These are phyloP conservation scores for Acanthiza pusilla DNA, from an alignment of 2,797 vertebrate genomes.

Conservation along the genomic window DNA sequence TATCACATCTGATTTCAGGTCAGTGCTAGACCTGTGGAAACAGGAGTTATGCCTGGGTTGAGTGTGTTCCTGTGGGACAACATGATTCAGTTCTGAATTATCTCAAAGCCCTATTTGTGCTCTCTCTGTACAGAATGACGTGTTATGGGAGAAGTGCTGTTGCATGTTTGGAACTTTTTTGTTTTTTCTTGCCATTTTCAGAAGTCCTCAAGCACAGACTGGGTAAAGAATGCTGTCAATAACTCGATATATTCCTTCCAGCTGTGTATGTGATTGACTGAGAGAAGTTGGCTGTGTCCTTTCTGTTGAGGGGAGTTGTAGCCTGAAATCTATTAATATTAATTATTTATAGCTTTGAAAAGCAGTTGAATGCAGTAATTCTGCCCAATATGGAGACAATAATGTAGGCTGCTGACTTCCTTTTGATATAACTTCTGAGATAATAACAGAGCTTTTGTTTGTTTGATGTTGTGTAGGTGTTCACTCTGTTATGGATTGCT, in stretches of 20 bases:
- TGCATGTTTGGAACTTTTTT: neutral
- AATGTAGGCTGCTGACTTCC: neutral
- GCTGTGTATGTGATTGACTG: neutral
- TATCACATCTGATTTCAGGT: neutral
- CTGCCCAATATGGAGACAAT: neutral
- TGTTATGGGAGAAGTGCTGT: neutral
- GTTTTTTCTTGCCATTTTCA: neutral
- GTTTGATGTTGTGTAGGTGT: slow-evolving; percentile 77
- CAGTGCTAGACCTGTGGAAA: neutral
- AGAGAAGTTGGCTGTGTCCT: neutral
- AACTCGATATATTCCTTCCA: neutral
- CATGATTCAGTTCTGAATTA: neutral
- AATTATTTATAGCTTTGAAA: neutral
- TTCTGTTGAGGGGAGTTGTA: neutral
- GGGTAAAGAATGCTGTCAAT: neutral
- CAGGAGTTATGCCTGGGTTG: neutral
- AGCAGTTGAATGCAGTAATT: neutral
- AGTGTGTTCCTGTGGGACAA: neutral
- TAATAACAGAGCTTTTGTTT: neutral
- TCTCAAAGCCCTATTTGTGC: neutral
- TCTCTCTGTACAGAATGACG: neutral
- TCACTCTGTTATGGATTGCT: slow-evolving; percentile 86
- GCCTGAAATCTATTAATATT: neutral
- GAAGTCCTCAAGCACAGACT: neutral
- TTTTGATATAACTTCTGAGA: neutral